A percentile compares a stretch with the other conserved stretches of the same genome.
These are phyloP conservation scores for Chiroxiphia lanceolata DNA, from an alignment of 2,797 vertebrate species.

Conservation along the genomic window DNA sequence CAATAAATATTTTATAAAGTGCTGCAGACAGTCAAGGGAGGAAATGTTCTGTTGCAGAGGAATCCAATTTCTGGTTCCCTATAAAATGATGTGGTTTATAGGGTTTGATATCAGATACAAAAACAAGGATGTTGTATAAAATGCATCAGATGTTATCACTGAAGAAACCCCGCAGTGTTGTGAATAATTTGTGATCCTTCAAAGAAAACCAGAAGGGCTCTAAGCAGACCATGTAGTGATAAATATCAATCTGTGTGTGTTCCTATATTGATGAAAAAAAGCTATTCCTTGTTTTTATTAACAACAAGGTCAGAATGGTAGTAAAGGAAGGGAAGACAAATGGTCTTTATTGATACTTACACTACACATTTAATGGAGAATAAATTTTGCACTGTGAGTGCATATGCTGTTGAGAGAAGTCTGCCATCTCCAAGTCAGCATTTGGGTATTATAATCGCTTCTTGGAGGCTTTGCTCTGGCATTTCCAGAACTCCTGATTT, in stretches of 20 bases:
- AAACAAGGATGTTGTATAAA: constrained; percentile 51
- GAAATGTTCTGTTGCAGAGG: constrained; percentile 50
- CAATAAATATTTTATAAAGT: constrained; percentile 70
- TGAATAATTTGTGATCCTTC: constrained; percentile 56
- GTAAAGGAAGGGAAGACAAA: constrained; percentile 34
- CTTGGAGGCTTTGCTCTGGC: background rate
- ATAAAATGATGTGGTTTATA: constrained; percentile 43
- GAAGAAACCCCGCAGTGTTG: background rate
- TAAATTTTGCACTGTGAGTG: constrained; percentile 8
- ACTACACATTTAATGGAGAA: constrained; percentile 30
- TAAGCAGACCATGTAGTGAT: background rate
- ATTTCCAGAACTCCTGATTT: constrained; percentile 11
- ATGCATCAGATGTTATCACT: constrained; percentile 40
- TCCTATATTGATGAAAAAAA: constrained; percentile 23
- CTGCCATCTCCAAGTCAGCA: background rate
- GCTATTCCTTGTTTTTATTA: constrained; percentile 36
- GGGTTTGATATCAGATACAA: constrained; percentile 37
- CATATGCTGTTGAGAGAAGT: background rate
- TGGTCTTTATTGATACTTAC: constrained; percentile 30
- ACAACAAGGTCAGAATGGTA: background rate
- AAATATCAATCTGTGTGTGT: constrained; percentile 30
- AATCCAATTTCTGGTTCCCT: constrained; percentile 50
- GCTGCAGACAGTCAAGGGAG: constrained; percentile 21
- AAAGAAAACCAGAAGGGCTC: constrained; percentile 11
- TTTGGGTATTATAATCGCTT: constrained; percentile 4